Base-by-base conservation (phyloP, 2,888 invertebrate genomes). In the Nemurella pictetii region DNA sequence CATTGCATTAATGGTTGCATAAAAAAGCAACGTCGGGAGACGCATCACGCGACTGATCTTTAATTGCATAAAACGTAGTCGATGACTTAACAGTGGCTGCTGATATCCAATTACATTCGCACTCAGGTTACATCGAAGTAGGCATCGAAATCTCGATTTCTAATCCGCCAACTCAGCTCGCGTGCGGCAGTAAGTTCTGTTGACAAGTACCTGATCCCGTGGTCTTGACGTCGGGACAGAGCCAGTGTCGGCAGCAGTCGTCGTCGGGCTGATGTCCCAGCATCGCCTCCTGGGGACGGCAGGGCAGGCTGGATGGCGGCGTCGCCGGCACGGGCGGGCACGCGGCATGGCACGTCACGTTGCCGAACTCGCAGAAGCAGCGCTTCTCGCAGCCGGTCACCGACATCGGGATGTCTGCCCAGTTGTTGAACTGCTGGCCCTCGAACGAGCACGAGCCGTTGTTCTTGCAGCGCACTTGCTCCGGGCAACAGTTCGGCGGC, bases 321-420 rank as follows among this genome's bases (percentile, higher is more conserved):
- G 94, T 88, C 0, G 95, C 94, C 0, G 96, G 91, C 0, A 97
- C 93, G 0, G 95, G 95, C 0, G 95, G 93, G 90, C 98, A 98
- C 20, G 94, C 93, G 72, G 95, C 94, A 87, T 95, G 95, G 88
- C 98, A 98, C 86, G 96, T 95, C 26, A 98, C 92, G 87, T 95
- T 96, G 25, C 97, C 97, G 90, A 95, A 95, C 89, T 97, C 96
- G 89, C 97, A 98, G 89, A 94, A 96, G 89, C 97, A 98, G 87
- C 95, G 93, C 87, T 95, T 93, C 86, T 97, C 96, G 89, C 97
- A 98, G 83, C 97, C 89, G 15, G 96, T 96, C 1, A 97, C 90
- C 84, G 95, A 93, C 9, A 93, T 91, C 0, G 97, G 97, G 80
- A 98, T 94, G 88, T 95, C 85, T 9, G 80, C 85, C 85, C 86